Conservation (phyloP, 30 jellyfish, hydroid and myxozoan genomes). For the Pelagia noctiluca region DNA sequence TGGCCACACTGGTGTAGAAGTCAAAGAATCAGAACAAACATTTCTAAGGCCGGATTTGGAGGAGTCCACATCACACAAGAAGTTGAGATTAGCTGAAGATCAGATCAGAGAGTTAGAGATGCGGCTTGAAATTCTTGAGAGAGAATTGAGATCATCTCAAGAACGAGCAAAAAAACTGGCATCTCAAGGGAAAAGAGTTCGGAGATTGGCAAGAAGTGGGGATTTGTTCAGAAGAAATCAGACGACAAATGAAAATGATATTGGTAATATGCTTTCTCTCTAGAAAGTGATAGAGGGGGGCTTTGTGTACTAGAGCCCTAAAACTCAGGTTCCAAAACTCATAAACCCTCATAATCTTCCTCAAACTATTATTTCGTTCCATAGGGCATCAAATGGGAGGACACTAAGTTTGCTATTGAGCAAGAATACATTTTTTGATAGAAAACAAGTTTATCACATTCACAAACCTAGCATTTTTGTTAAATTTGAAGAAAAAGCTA, state of each 20-base stretch:
- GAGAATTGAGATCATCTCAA: constrained; percentile 78
- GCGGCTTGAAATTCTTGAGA: constrained; percentile 71
- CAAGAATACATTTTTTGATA: background rate
- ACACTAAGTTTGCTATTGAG: background rate
- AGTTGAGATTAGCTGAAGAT: constrained; percentile 68
- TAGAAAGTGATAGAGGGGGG: background rate
- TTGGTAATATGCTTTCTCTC: constrained; percentile 4
- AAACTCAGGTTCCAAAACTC: background rate
- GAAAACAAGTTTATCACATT: no score
- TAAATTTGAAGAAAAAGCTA: no score
- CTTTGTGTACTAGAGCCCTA: background rate
- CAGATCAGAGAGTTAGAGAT: constrained; percentile 70
- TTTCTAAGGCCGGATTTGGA: constrained; percentile 31
- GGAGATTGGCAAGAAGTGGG: constrained; percentile 89
- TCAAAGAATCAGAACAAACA: background rate
- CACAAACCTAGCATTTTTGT: no score
- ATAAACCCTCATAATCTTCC: background rate
- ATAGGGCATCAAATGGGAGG: no score
- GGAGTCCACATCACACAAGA: constrained; percentile 32
- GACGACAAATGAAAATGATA: constrained; percentile 1
- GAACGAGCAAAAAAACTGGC: constrained; percentile 70
- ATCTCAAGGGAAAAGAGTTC: constrained; percentile 69
- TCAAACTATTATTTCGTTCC: background rate
- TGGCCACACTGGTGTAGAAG: background rate
- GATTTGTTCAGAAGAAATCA: constrained; percentile 68